These are phyloP conservation scores for Tipula unca DNA, from an alignment of 2,888 invertebrate species.

Conservation along the genomic window DNA sequence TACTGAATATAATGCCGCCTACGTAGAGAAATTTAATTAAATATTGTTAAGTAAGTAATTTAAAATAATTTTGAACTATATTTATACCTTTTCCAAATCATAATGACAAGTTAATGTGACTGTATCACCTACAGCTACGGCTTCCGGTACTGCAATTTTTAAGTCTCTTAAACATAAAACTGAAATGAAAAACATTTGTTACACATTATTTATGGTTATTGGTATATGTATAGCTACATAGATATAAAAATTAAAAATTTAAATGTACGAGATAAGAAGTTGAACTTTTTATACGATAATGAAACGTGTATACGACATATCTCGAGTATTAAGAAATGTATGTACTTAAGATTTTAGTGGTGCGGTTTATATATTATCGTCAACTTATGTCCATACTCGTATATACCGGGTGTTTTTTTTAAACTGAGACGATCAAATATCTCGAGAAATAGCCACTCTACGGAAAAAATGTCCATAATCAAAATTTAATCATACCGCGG, in stretches of 20 bases:
- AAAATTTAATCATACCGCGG: too few species aligned
- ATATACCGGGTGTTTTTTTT: too few species aligned
- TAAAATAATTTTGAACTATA: not conserved
- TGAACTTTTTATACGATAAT: not conserved
- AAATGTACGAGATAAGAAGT: not conserved
- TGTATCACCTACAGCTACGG: constrained; percentile 28
- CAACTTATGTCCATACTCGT: too few species aligned
- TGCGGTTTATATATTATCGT: too few species aligned
- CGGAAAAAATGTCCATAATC: too few species aligned
- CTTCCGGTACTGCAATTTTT: constrained; percentile 28
- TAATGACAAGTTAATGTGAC: constrained; percentile 29
- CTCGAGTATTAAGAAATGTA: not conserved
- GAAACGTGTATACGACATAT: not conserved
- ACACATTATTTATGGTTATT: not conserved
- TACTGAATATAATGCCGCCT: constrained; percentile 43
- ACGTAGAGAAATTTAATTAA: not conserved
- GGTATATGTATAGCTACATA: too few species aligned
- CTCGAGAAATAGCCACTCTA: too few species aligned
- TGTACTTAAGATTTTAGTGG: too few species aligned
- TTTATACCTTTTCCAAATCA: constrained; percentile 27
- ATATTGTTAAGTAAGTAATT: not conserved
- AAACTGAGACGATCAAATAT: too few species aligned
- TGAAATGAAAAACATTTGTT: constrained; percentile 21
- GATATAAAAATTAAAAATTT: not conserved
- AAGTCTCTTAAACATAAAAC: constrained; percentile 28